phyloP scores from a whole-genome alignment of 1,140 invertebrate genomes.

The Venustaconcha ellipsiformis region DNA sequence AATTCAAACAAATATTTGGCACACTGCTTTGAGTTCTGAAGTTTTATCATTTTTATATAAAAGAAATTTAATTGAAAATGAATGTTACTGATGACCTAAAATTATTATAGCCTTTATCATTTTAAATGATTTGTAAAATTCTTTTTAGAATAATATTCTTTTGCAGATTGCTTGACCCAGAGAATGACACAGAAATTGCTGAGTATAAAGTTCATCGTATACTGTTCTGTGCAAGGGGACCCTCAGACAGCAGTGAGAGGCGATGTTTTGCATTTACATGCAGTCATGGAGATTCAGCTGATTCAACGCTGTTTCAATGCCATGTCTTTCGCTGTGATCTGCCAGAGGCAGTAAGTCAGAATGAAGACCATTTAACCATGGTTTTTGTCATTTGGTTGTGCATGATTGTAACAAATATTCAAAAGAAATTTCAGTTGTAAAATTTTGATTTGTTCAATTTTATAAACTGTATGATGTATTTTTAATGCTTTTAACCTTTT shows the following conservation, averaged over 20 bases:
- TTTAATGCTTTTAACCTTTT: too few relatives aligned
- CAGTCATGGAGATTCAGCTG: constrained; percentile 88
- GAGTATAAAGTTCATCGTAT: constrained; percentile 94
- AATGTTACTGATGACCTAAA: neutral
- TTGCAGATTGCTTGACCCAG: constrained; percentile 88
- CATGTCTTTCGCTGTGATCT: constrained; percentile 97
- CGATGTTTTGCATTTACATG: constrained; percentile 98
- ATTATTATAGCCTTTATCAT: neutral
- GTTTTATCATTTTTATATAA: too few relatives aligned
- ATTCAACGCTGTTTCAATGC: constrained; percentile 93
- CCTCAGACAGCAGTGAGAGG: constrained; percentile 83
- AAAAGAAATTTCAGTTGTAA: too few relatives aligned
- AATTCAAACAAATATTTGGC: too few relatives aligned
- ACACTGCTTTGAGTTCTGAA: too few relatives aligned
- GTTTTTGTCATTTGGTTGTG: neutral
- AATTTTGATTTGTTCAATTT: too few relatives aligned
- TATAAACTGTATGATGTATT: too few relatives aligned
- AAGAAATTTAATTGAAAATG: neutral
- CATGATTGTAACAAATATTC: too few relatives aligned
- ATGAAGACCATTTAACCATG: neutral
- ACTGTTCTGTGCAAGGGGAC: constrained; percentile 93
- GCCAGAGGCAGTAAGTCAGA: constrained; percentile 90
- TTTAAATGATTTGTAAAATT: too few relatives aligned
- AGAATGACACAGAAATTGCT: constrained; percentile 85
- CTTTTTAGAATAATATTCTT: neutral